Percentiles rank a stretch among this genome's conserved stretches.
Conservation (phyloP, 2,797 vertebrate genomes). For the Alosa sapidissima region DNA sequence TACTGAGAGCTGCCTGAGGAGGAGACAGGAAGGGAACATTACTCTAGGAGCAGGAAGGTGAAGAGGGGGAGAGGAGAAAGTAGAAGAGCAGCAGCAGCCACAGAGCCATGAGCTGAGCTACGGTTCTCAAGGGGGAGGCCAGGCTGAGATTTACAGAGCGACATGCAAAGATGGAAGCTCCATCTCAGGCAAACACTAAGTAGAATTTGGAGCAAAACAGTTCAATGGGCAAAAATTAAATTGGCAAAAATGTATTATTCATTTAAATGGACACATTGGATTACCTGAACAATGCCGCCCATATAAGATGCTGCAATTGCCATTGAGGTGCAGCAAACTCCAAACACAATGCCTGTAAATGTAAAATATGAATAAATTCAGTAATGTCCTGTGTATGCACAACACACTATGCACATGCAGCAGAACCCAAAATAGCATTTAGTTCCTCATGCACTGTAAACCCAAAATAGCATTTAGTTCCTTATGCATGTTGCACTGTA, state of each 20-base stretch:
- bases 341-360: constrained; percentile 76
- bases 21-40: background rate
- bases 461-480: background rate
- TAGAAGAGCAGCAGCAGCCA: background rate
- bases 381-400: too few species aligned
- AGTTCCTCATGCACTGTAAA: background rate
- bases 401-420: too few species aligned
- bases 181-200: background rate
- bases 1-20: constrained; percentile 81
- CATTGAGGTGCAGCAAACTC: constrained; percentile 75
- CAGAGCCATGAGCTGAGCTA: background rate
- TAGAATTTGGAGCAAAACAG: background rate
- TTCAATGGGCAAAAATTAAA: too few species aligned
- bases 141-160: background rate
- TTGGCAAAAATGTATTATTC: background rate
- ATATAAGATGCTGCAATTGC: constrained; percentile 76
- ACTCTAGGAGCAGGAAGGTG: background rate
- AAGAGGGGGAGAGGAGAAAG: background rate
- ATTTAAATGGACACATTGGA: background rate
- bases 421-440: background rate
- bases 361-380: background rate
- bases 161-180: background rate
- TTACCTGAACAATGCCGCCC: constrained; percentile 81
- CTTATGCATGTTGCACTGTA: too few species aligned
- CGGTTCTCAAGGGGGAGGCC: background rate